Evolutionary conservation across 2,113 vertebrate genomes (phyloP), one percentile per base, ranked within the genome.

Genomic region (Hydropotes inermis): DNA sequence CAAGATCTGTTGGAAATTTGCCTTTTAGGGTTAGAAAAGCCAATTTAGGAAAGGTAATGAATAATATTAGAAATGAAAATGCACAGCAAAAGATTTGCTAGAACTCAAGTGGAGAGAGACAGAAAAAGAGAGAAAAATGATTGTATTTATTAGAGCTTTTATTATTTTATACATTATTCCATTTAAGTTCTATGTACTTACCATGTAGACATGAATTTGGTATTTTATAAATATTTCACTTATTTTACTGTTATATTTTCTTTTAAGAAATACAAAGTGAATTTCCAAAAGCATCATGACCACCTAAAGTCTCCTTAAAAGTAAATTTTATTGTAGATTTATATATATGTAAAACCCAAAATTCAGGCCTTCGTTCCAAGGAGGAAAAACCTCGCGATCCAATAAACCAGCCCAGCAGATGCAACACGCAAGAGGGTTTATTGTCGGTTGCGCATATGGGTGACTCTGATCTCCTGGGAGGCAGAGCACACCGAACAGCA

Each of bases 1-100:
- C 89, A 97, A 57, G 89, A 3, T 82, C 14, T 97, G 70, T 95
- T 97, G 60, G 70, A 98, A 98, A 96, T 36, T 97, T 93, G 76
- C 55, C 15, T 79, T 1, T 96, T 90, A 97, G 7, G 7, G 39
- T 98, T 97, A 96, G 52, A 97, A 61, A 82, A 76, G 87, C 43
- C 70, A 95, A 91, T 10, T 87, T 9, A 97, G 64, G 96, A 85
- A 89, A 96, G 25, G 45, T 97, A 98, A 98, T 93, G 54, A 98
- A 93, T 97, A 45, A 94, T 16, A 98, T 97, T 94, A 82, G 39
- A 95, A 96, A 97, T 19, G 27, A 84, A 95, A 92, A 7, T 83
- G 45, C 2, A 67, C 57, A 87, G n/a, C 82, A 97, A 97, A 33
- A 9, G 27, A 97, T 97, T 97, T 98, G 33, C 1, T 55, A 89